Evolutionary conservation across 2,113 vertebrate genomes (phyloP).

Genomic region (Pteropus alecto): DNA sequence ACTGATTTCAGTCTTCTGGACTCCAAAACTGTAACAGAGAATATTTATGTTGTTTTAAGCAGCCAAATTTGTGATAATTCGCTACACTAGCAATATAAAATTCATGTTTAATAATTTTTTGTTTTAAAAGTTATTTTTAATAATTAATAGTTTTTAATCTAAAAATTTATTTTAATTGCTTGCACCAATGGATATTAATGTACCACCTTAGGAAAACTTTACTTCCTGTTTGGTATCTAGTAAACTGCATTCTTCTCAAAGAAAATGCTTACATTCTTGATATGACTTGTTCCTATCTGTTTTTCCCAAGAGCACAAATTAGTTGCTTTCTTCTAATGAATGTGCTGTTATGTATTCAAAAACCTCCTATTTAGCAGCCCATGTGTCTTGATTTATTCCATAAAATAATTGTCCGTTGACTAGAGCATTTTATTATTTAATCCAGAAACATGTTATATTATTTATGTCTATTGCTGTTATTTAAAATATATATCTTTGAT

Average conservation of each 20-base stretch:
- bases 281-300: neutral
- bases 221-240: neutral
- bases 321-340: neutral
- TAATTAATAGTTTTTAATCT: neutral
- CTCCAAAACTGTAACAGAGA: neutral
- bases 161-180: neutral
- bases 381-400: neutral
- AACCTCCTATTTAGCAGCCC: neutral
- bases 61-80: neutral
- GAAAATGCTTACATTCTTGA: neutral
- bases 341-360: neutral
- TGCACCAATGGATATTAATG: neutral
- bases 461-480: neutral
- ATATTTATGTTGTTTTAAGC: neutral
- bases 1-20: neutral
- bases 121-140: neutral
- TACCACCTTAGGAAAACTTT: neutral
- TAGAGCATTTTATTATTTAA: neutral
- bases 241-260: neutral
- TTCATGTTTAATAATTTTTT: neutral
- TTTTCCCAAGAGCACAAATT: neutral
- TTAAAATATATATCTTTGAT: neutral
- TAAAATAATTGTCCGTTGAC: neutral
- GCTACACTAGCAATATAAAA: neutral
- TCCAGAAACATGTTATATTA: neutral